These are phyloP conservation scores for Antheraea mylitta DNA, from an alignment of 1,140 invertebrate species.

Conservation along the genomic window DNA sequence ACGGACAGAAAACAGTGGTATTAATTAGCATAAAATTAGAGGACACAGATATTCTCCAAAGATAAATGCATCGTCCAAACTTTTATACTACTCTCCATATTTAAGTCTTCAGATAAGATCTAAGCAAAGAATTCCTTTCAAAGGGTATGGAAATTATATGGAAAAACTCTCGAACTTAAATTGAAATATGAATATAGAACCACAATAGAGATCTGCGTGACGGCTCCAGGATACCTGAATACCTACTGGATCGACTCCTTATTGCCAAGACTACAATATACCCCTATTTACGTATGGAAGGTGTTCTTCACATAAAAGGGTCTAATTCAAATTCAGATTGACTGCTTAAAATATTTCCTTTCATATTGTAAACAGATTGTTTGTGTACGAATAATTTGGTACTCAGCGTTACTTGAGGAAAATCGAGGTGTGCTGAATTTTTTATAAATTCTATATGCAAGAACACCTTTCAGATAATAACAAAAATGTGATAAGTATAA, in stretches of 20 bases:
- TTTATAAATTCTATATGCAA: background rate
- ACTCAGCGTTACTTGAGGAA: slow-evolving; percentile 6
- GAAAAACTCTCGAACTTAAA: slow-evolving; percentile 54
- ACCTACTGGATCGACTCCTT: slow-evolving; percentile 51
- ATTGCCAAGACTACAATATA: slow-evolving; percentile 46
- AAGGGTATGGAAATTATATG: slow-evolving; percentile 11
- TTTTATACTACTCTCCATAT: too few species aligned
- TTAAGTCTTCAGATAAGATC: background rate
- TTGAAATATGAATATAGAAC: slow-evolving; percentile 52
- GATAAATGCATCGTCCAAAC: too few species aligned
- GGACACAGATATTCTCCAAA: too few species aligned
- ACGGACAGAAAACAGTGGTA: too few species aligned
- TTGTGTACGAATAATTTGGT: slow-evolving; percentile 14
- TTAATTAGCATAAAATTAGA: too few species aligned
- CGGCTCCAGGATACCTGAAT: slow-evolving; percentile 45
- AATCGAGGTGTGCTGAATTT: background rate
- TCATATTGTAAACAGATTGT: slow-evolving; percentile 23
- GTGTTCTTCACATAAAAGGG: slow-evolving; percentile 32
- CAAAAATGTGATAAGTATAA: background rate
- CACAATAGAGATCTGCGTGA: slow-evolving; percentile 50
- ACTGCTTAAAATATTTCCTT: slow-evolving; percentile 36
- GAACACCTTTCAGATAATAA: background rate
- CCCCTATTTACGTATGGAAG: slow-evolving; percentile 36
- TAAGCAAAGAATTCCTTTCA: slow-evolving; percentile 35
- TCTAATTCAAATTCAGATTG: slow-evolving; percentile 44